Conservation (phyloP, 2,113 vertebrate species). For the Conger conger region DNA sequence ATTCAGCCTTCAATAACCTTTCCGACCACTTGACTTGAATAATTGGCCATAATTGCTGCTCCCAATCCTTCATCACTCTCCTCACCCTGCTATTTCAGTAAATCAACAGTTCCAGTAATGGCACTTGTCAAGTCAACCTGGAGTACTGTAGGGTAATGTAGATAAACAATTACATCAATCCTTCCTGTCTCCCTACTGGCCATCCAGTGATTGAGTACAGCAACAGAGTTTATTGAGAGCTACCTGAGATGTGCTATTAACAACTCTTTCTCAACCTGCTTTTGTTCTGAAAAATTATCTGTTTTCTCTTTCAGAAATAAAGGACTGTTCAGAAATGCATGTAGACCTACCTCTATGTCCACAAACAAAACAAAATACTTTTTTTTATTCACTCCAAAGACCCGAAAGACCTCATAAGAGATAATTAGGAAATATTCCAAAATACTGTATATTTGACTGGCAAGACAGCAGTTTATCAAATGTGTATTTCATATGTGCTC, state of each 20-base stretch:
- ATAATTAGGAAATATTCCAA: slow-evolving; percentile 44
- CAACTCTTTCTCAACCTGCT: background rate
- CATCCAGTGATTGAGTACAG: background rate
- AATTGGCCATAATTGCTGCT: background rate
- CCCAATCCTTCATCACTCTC: background rate
- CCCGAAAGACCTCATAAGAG: too few species aligned
- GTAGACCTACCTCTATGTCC: too few species aligned
- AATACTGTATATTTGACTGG: slow-evolving; percentile 49
- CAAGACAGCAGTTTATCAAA: slow-evolving; percentile 45
- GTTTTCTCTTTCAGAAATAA: slow-evolving; percentile 30
- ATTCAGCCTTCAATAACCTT: background rate
- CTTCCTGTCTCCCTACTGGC: background rate
- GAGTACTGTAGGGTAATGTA: background rate
- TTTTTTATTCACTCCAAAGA: too few species aligned
- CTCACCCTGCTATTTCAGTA: background rate
- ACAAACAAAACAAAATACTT: too few species aligned
- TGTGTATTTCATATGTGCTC: slow-evolving; percentile 37
- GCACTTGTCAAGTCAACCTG: background rate
- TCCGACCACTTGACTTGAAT: background rate
- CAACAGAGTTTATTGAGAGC: background rate
- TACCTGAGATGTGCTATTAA: background rate
- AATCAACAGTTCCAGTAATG: background rate
- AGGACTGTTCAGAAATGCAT: slow-evolving; percentile 20
- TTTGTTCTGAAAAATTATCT: background rate
- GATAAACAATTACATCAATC: background rate